Percentiles rank a stretch among this genome's conserved stretches.
Evolutionary conservation across 1,140 invertebrate species (phyloP).

Genomic region (Drosophila cardini): DNA sequence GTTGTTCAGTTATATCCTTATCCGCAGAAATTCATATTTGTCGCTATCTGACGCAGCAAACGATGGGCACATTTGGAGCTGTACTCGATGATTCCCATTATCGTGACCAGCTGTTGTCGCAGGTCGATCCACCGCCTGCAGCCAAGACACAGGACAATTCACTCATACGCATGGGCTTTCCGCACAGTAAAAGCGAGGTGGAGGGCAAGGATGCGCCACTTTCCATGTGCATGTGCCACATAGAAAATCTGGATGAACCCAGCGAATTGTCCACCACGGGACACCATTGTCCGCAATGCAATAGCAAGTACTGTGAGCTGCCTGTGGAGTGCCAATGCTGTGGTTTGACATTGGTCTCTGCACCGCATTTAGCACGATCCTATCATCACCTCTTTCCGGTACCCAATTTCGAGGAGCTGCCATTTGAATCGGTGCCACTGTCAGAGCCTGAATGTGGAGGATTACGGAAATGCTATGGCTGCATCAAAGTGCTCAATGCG

Average conservation of each 20-base stretch:
- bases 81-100: constrained; percentile 96
- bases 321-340: constrained; percentile 98
- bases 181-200: constrained; percentile 86
- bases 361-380: constrained; percentile 97
- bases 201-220: constrained; percentile 89
- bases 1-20: constrained; percentile 97
- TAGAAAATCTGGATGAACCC: constrained; percentile 89
- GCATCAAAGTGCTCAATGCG: constrained; percentile 88
- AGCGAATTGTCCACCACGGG: constrained; percentile 90
- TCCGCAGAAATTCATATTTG: constrained; percentile 98
- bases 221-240: constrained; percentile 95
- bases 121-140: constrained; percentile 95
- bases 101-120: constrained; percentile 90
- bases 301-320: constrained; percentile 98
- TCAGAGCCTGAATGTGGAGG: constrained; percentile 60
- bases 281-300: constrained; percentile 98
- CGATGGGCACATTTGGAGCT: constrained; percentile 85
- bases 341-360: constrained; percentile 97
- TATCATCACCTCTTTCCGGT: constrained; percentile 99
- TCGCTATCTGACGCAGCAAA: constrained; percentile 92
- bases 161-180: constrained; percentile 97
- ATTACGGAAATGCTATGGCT: constrained; percentile 88
- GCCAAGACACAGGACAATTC: constrained; percentile 92
- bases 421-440: constrained; percentile 85
- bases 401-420: constrained; percentile 91